Evolutionary conservation across 2,797 vertebrate genomes (phyloP), one percentile per base, ranked within the genome.

Genomic region (Denticeps clupeoides): DNA sequence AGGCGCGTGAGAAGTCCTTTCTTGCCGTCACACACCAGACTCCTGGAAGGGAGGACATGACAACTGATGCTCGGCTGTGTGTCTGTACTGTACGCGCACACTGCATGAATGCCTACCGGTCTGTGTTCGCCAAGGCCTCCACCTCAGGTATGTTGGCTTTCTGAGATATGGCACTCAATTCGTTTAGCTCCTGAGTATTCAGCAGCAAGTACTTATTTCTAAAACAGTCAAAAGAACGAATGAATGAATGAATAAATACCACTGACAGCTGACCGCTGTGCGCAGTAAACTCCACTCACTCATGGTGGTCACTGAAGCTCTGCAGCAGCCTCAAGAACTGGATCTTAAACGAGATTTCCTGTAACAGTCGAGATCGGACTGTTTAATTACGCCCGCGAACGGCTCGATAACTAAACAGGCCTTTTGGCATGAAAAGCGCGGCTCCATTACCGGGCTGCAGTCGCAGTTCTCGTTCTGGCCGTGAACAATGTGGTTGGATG

Each of bases 341-440:
- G 67, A 99, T 99, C 80, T 99, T 99, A 66, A 99, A 83, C 37
- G 95, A 95, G 68, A 97, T 95, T 72, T 99, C 95, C 95, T 98
- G 63, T 33, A 49, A 7, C 22, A 38, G 1, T 38, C 35, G n/a
- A n/a, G n/a, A n/a, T n/a, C n/a, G n/a, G n/a, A n/a, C n/a, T n/a
- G n/a, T n/a, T n/a, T n/a, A n/a, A n/a, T n/a, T n/a, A n/a, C n/a
- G n/a, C n/a, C n/a, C n/a, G n/a, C n/a, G n/a, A n/a, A n/a, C n/a
- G n/a, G n/a, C n/a, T n/a, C n/a, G n/a, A n/a, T n/a, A n/a, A n/a
- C n/a, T n/a, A n/a, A n/a, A n/a, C n/a, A n/a, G n/a, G n/a, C n/a
- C n/a, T n/a, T n/a, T n/a, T n/a, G n/a, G n/a, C n/a, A n/a, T n/a
- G n/a, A n/a, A n/a, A n/a, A n/a, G n/a, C n/a, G n/a, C n/a, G n/a